Evolutionary conservation across 2,113 vertebrate species (phyloP), one percentile per base, ranked within the genome.

Genomic region (Fukomys damarensis): DNA sequence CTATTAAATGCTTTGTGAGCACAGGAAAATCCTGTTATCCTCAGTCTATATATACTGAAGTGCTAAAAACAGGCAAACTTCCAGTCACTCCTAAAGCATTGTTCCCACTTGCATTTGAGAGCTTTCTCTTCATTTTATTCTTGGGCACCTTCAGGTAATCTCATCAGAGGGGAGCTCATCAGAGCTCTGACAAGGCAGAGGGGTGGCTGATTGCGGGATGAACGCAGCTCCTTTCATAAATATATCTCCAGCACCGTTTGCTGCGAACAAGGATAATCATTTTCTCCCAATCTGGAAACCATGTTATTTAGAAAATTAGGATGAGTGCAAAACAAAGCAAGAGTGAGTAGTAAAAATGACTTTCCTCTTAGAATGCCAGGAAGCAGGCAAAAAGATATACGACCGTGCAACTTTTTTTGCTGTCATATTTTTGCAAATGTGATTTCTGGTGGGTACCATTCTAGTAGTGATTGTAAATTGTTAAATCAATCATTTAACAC

Each of bases 1-100:
- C 97, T 94, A 54, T 96, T 95, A 95, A 80, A 70, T 93, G 97
- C 95, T 92, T 63, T 89, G 94, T 92, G 96, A 97, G 93, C 94
- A 59, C 26, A 41, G 93, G 95, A 96, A 89, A 98, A 96, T 72
- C 92, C 94, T 66, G 0, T 97, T 93, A 54, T 92, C 96, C 3
- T 26, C 1, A 2, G 49, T 7, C 43, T 20, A 28, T 81, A 2
- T 20, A 28, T 81, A 2, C 35, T 26, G 85, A 85, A 86, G 79
- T 16, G 14, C 89, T 86, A 41, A 35, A 66, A 79, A 20, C 79
- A 38, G 82, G 82, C 43, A 5, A 52, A 83, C 41, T 93, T 43
- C 52, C 38, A 24, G 24, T 68, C 5, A 52, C 20, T 68, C 52
- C 11, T 80, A 20, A 74, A 68, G 66, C 38, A 17, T n/a, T 28